Evolutionary conservation across 37 sponge, comb jelly and placozoan genomes (phyloP).

Genomic region (Ianthella basta): DNA sequence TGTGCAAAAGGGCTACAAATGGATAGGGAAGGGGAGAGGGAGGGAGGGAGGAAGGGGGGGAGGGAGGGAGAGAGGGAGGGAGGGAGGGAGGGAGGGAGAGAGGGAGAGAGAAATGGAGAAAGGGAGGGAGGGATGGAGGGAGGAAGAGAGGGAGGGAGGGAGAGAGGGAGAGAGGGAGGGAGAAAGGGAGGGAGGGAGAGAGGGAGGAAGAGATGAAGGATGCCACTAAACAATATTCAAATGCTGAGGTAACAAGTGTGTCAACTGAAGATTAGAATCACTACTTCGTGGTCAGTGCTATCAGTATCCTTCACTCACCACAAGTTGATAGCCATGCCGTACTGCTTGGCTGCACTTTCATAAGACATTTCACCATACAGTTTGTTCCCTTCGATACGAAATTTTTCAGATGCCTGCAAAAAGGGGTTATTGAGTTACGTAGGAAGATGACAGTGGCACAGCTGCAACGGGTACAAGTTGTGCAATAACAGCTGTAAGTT

Average conservation of each 20-base stretch:
- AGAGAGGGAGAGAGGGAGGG: neutral
- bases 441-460: no score
- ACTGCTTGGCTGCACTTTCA: neutral
- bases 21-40: neutral
- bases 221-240: neutral
- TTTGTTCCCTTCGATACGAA: neutral
- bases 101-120: neutral
- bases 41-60: neutral
- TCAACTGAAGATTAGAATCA: neutral
- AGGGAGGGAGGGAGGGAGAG: neutral
- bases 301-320: neutral
- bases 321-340: slow-evolving; percentile 11
- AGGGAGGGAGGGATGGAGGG: neutral
- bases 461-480: no score
- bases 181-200: neutral
- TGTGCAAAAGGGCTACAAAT: slow-evolving; percentile 52
- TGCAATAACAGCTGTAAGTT: no score
- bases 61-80: slow-evolving; percentile 21
- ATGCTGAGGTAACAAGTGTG: neutral
- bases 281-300: no score
- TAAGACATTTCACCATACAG: neutral
- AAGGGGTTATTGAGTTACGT: no score
- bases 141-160: neutral
- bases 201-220: neutral
- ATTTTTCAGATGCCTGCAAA: slow-evolving; percentile 4